Evolutionary conservation across 2,113 vertebrate species (phyloP).

Genomic region (Charina bottae): DNA sequence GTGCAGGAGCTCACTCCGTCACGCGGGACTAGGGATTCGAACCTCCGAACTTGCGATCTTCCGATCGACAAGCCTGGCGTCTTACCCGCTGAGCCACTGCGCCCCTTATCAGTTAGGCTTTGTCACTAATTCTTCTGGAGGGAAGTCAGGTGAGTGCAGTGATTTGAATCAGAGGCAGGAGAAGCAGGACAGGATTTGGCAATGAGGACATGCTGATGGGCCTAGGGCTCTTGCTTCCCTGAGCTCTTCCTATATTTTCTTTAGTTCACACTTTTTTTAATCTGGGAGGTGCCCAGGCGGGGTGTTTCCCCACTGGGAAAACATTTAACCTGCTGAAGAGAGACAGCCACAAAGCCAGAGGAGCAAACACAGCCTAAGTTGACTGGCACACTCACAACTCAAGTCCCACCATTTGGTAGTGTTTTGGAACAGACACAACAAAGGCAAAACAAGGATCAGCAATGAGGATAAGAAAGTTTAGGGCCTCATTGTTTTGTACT

Average conservation of each 20-base stretch:
- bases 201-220: neutral
- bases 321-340: neutral
- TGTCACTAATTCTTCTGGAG: too few relatives aligned
- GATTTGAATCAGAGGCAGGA: neutral
- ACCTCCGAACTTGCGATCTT: too few relatives aligned
- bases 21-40: too few relatives aligned
- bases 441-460: neutral
- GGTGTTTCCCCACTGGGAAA: neutral
- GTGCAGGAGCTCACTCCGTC: too few relatives aligned
- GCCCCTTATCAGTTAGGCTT: too few relatives aligned
- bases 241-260: neutral
- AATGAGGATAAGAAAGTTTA: neutral
- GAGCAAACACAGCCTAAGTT: neutral
- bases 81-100: too few relatives aligned
- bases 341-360: neutral
- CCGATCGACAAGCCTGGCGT: too few relatives aligned
- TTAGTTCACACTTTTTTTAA: neutral
- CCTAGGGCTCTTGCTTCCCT: neutral
- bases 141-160: too few relatives aligned
- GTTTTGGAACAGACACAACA: neutral
- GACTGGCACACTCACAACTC: neutral
- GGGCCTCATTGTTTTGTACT: neutral
- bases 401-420: neutral
- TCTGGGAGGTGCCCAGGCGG: neutral
- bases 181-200: neutral